phyloP scores from a whole-genome alignment of 2,797 vertebrate genomes.

The Rhinophrynus dorsalis region DNA sequence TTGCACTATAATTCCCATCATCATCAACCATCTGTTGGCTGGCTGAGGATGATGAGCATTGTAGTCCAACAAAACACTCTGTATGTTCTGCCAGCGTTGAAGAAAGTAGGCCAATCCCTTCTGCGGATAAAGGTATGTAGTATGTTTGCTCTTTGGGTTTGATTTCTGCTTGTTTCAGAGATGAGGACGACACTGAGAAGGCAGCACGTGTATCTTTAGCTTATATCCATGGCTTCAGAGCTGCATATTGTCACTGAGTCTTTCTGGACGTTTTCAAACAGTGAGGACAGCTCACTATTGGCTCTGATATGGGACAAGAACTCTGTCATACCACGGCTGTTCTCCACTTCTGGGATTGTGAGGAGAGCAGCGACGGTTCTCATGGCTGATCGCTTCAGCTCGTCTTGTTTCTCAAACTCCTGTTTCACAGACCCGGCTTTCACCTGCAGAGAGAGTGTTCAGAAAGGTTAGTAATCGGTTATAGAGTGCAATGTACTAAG shows the following conservation, averaged over 20 bases:
- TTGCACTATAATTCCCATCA: too few species aligned
- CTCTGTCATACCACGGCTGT: slow-evolving; percentile 85
- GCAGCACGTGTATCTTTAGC: slow-evolving; percentile 60
- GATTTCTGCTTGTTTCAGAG: too few species aligned
- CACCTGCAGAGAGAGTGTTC: slow-evolving; percentile 62
- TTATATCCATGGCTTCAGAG: slow-evolving; percentile 83
- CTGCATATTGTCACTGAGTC: slow-evolving; percentile 66
- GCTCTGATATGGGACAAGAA: slow-evolving; percentile 87
- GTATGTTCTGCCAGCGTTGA: too few species aligned
- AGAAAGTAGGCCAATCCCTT: too few species aligned
- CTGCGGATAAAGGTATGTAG: too few species aligned
- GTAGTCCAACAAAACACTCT: too few species aligned
- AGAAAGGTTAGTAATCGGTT: background rate
- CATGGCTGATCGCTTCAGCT: slow-evolving; percentile 91
- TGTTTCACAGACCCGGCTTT: slow-evolving; percentile 94
- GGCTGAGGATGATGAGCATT: too few species aligned
- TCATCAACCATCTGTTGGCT: too few species aligned
- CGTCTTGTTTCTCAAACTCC: slow-evolving; percentile 96
- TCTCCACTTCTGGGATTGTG: slow-evolving; percentile 84
- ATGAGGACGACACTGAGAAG: background rate
- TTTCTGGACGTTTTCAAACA: slow-evolving; percentile 90
- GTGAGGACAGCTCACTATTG: slow-evolving; percentile 82
- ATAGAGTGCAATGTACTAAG: too few species aligned
- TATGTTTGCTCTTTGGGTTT: too few species aligned
- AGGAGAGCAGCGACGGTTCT: slow-evolving; percentile 87